Evolutionary conservation across 2,888 invertebrate species (phyloP).

Genomic region (Eulithis testata): DNA sequence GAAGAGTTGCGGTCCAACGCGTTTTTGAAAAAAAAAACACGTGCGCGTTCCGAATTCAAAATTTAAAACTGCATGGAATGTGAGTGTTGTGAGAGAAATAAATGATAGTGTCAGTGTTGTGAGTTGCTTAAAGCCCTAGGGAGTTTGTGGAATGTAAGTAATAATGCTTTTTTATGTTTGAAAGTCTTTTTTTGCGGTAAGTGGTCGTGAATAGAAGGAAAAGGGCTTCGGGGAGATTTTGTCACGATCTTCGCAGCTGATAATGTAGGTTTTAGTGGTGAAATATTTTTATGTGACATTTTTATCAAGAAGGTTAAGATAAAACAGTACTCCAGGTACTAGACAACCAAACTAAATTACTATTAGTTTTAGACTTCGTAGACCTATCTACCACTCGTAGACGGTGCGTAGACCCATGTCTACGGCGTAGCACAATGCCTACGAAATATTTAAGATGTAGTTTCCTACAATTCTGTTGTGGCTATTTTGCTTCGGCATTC

Average conservation of each 20-base stretch:
- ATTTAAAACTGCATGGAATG: conserved; percentile 37
- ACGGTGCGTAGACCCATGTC: conserved; percentile 14
- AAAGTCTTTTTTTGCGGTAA: conserved; percentile 13
- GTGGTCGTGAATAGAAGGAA: conserved; percentile 8
- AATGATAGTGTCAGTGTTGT: conserved; percentile 28
- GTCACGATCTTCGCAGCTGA: conserved; percentile 5
- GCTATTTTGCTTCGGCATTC: too few species aligned
- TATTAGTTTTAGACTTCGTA: too few species aligned
- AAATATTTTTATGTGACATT: background rate
- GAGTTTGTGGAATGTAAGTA: conserved; percentile 31
- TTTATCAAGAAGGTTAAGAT: too few species aligned
- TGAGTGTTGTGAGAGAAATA: conserved; percentile 30
- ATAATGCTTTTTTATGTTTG: conserved; percentile 14
- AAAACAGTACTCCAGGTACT: too few species aligned
- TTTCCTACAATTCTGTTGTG: too few species aligned
- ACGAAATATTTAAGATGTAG: background rate
- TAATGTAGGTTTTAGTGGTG: background rate
- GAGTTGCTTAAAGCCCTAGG: conserved; percentile 15
- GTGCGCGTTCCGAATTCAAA: conserved; percentile 49
- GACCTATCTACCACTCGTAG: conserved; percentile 13
- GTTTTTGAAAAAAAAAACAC: conserved; percentile 47
- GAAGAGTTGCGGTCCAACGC: conserved; percentile 63
- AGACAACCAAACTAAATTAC: too few species aligned
- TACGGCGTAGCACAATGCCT: conserved; percentile 16
- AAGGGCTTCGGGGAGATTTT: conserved; percentile 20